phyloP scores from a whole-genome alignment of 2,113 vertebrate genomes.

The Solea senegalensis region DNA sequence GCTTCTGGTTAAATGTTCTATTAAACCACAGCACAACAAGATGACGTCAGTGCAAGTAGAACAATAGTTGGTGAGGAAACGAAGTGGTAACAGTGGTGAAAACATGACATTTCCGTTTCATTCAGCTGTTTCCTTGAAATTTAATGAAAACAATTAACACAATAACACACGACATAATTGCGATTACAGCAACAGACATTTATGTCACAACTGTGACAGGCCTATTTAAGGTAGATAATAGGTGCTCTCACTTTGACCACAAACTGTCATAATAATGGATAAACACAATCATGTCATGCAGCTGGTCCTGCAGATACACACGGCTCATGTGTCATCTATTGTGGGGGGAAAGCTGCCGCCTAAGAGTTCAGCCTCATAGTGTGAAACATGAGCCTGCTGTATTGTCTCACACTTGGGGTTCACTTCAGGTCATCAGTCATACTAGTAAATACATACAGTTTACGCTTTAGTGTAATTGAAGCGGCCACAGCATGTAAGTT shows the following conservation, averaged over 20 bases:
- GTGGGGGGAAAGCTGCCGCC: not conserved
- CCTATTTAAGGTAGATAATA: slow-evolving; percentile 18
- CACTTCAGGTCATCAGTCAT: slow-evolving; percentile 55
- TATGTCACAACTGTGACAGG: slow-evolving; percentile 22
- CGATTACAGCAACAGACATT: no score
- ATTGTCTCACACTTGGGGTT: slow-evolving; percentile 35
- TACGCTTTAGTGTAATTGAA: slow-evolving; percentile 37
- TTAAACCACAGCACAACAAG: no score
- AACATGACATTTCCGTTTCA: no score
- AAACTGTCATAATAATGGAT: slow-evolving; percentile 30
- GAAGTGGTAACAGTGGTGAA: no score
- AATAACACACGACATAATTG: no score
- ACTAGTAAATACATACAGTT: slow-evolving; percentile 52
- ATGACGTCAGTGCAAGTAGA: no score
- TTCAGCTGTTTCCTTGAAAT: no score
- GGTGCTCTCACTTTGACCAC: slow-evolving; percentile 32
- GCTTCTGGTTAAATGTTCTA: no score
- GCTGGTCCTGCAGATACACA: slow-evolving; percentile 20
- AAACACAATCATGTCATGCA: slow-evolving; percentile 31
- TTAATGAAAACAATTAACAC: no score
- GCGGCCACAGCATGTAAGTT: slow-evolving; percentile 49
- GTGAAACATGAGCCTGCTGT: slow-evolving; percentile 36
- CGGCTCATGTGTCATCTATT: slow-evolving; percentile 13
- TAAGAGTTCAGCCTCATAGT: slow-evolving; percentile 20
- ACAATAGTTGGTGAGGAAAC: no score